Evolutionary conservation across 1,140 invertebrate genomes (phyloP).

Genomic region (Eulimnadia texana): DNA sequence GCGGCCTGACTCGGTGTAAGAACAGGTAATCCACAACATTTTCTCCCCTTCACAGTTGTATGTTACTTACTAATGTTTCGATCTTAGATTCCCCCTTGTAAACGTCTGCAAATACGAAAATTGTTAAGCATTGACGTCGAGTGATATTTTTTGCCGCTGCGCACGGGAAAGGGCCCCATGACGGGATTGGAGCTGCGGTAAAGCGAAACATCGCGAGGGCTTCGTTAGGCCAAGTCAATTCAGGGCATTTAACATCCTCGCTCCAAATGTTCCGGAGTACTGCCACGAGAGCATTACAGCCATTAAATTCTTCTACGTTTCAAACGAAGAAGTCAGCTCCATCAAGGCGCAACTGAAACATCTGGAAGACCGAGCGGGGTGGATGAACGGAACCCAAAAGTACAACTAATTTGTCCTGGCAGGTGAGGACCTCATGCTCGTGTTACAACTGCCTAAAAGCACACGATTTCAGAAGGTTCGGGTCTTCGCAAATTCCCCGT

Average conservation of each 20-base stretch:
- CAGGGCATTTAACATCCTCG: not conserved
- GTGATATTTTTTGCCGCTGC: conserved; percentile 10
- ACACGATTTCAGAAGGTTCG: not conserved
- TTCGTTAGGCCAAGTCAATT: not conserved
- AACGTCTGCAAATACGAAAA: conserved; percentile 24
- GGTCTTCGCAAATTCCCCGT: too few relatives aligned
- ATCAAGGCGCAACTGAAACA: not conserved
- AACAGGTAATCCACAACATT: not conserved
- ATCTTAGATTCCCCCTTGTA: conserved; percentile 12
- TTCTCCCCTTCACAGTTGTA: not conserved
- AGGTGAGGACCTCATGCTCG: not conserved
- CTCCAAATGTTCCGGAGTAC: not conserved
- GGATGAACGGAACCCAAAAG: not conserved
- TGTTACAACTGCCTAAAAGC: not conserved
- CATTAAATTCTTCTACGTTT: not conserved
- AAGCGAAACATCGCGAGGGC: not conserved
- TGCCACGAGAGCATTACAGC: not conserved
- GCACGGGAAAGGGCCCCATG: not conserved
- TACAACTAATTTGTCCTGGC: not conserved
- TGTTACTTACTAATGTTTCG: not conserved
- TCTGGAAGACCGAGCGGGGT: not conserved
- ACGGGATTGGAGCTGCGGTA: not conserved
- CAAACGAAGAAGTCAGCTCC: not conserved
- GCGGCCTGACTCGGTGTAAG: not conserved
- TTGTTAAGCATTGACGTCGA: conserved; percentile 23